These are phyloP conservation scores for Crocidura indochinensis DNA, from an alignment of 2,797 vertebrate species.

Conservation along the genomic window DNA sequence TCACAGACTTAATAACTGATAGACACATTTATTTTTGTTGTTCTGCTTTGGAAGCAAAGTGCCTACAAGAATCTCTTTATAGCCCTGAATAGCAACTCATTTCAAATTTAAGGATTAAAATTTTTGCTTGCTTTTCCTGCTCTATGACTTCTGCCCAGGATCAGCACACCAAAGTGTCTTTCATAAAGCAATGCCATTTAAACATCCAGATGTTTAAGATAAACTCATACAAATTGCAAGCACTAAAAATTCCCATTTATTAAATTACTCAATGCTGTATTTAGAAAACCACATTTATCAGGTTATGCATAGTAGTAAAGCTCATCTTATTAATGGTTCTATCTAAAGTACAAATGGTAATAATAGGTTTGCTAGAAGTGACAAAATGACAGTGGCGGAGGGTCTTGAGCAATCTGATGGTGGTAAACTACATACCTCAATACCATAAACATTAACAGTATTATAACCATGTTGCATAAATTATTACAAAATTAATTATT, in stretches of 20 bases:
- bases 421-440: no score
- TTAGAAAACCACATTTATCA: constrained; percentile 3
- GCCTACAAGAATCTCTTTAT: not conserved
- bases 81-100: not conserved
- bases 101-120: not conserved
- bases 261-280: not conserved
- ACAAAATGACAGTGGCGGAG: no score
- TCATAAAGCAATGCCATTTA: constrained; percentile 27
- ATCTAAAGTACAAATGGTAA: not conserved
- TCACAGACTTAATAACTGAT: constrained; percentile 39
- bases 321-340: not conserved
- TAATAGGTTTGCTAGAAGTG: no score
- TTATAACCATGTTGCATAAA: no score
- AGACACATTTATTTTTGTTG: not conserved
- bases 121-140: not conserved
- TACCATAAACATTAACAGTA: no score
- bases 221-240: not conserved
- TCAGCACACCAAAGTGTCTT: not conserved
- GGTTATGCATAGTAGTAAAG: not conserved
- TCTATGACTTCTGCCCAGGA: not conserved
- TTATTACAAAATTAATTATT: no score
- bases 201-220: constrained; percentile 46
- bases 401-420: no score
- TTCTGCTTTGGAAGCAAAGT: constrained; percentile 61
- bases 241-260: not conserved